Evolutionary conservation across 1,140 invertebrate species (phyloP).

Genomic region (Drosophila aff.): DNA sequence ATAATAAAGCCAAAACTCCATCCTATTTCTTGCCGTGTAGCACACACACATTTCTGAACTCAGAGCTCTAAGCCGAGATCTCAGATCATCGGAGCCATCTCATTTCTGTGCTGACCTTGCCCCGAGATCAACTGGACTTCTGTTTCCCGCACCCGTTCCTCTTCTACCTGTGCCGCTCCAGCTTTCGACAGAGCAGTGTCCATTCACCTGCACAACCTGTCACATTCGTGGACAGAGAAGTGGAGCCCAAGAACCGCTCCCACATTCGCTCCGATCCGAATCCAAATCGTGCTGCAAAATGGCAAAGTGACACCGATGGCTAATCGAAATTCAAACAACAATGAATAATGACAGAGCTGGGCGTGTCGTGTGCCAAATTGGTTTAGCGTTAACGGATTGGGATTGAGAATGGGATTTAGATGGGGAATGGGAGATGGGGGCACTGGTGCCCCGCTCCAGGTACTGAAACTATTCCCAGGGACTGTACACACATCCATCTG

Average conservation of each 20-base stretch:
- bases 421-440: neutral
- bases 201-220: conserved; percentile 64
- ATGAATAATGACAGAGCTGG: conserved; percentile 64
- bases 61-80: conserved; percentile 2
- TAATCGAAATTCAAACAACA: conserved; percentile 59
- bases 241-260: conserved; percentile 35
- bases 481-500: conserved; percentile 26
- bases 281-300: conserved; percentile 33
- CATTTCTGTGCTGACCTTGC: conserved; percentile 42
- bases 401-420: conserved; percentile 40
- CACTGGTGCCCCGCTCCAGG: neutral
- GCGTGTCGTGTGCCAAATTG: conserved; percentile 62
- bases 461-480: conserved; percentile 2
- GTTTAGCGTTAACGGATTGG: conserved; percentile 52
- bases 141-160: conserved; percentile 4
- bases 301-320: conserved; percentile 56
- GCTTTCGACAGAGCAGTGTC: conserved; percentile 14
- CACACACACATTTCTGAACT: conserved; percentile 8
- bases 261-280: conserved; percentile 29
- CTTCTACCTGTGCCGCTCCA: conserved; percentile 2
- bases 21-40: neutral
- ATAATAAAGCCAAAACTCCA: neutral
- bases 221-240: conserved; percentile 34
- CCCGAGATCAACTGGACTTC: conserved; percentile 48
- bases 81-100: conserved; percentile 31